Base-by-base conservation (phyloP, 2,797 vertebrate species). In the Selene dorsalis region DNA sequence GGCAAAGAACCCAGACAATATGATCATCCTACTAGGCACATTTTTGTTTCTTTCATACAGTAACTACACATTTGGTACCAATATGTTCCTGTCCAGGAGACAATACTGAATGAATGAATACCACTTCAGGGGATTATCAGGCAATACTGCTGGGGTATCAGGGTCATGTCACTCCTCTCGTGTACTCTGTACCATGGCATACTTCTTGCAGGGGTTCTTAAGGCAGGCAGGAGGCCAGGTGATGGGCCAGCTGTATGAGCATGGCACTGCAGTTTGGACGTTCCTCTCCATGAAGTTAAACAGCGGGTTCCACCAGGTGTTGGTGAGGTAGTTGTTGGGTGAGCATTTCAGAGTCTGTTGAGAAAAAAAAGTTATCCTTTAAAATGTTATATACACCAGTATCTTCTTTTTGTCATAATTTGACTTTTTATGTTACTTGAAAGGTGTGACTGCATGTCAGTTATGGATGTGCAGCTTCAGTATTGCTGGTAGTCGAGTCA, bases 281-380 rank as follows among this genome's bases (percentile, higher is more conserved):
- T 98, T 99, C 91, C 95, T 97, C 94, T 99, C 98, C 4, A 99
- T 94, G 86, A 99, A 98, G 92, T 96, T 96, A 90, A 99, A 99
- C 83, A 98, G 91, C 1, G 98, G 98, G 90, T 97, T 99, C 98
- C 98, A 99, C 98, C 98, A 99, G 0, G 96, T 96, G 93, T 97
- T 96, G 88, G 96, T 97, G 88, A 99, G 95, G 93, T 98, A 98
- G 91, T 97, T 99, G 91, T 96, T 96, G 0, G 97, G 96, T 4
- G 96, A 97, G 50, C 96, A 95, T 92, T 97, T 98, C 87, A 99
- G 91, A 87, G 93, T 95, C 98, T 99, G 94, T 47, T 47, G 75
- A 79, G 32, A 78, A 5, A 73, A 75, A 52, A 38, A 26, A 16
- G 6, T 8, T 20, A 18, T 13, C 18, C 1, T 28, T 79, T 79